A percentile compares a stretch with the other conserved stretches of the same genome.
These are phyloP conservation scores for Lophochroa leadbeateri DNA, from an alignment of 2,113 vertebrate species.

Conservation along the genomic window DNA sequence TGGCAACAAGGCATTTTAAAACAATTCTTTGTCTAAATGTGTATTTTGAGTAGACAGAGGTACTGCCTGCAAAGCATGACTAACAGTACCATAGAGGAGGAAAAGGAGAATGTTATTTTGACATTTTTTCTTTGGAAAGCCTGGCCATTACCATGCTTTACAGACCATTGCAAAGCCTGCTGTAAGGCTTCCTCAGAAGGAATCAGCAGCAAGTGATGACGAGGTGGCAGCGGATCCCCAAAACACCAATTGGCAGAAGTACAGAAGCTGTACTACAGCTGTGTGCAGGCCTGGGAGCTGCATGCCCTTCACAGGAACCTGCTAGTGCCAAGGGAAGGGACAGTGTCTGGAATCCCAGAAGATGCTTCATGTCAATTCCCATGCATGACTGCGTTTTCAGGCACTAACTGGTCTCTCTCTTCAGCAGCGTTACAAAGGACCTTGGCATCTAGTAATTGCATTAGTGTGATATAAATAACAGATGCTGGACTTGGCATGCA, in stretches of 20 bases:
- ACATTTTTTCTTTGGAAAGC: neutral
- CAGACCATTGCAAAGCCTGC: neutral
- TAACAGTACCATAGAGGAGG: neutral
- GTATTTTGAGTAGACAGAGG: neutral
- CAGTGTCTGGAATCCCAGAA: neutral
- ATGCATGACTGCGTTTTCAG: neutral
- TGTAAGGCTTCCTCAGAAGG: neutral
- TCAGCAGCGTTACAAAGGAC: neutral
- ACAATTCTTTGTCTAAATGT: neutral
- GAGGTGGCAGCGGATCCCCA: neutral
- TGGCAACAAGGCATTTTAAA: slow-evolving; percentile 4
- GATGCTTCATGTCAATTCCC: neutral
- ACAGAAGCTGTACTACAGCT: neutral
- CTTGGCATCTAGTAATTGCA: neutral
- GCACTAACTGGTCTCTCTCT: neutral
- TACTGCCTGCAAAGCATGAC: neutral
- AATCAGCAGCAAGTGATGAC: neutral
- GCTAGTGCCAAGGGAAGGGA: neutral
- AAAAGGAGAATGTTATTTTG: neutral
- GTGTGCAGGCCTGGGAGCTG: neutral
- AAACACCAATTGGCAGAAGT: neutral
- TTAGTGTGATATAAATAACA: neutral
- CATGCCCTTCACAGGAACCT: fast-evolving
- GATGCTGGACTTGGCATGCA: neutral
- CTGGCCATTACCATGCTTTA: neutral